A percentile compares a stretch with the other conserved stretches of the same genome.
These are phyloP conservation scores for Pelochelys cantorii DNA, from an alignment of 2,797 vertebrate genomes.

Conservation along the genomic window DNA sequence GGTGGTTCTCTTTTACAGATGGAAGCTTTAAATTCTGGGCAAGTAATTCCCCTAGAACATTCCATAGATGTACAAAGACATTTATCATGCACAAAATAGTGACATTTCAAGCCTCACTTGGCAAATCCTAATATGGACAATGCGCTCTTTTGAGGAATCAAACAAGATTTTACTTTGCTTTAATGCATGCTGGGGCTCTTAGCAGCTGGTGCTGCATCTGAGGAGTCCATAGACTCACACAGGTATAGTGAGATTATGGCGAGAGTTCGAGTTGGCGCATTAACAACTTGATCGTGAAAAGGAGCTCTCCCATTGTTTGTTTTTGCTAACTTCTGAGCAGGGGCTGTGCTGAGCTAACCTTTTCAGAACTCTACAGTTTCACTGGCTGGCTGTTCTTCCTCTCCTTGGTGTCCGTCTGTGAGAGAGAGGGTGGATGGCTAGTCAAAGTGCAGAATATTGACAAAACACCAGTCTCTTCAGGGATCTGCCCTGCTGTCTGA, in stretches of 20 bases:
- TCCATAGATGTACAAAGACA: constrained; percentile 7
- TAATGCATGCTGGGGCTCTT: constrained; percentile 2
- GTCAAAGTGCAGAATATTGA: background rate
- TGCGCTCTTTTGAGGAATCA: constrained; percentile 27
- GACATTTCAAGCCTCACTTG: constrained; percentile 41
- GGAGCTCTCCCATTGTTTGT: background rate
- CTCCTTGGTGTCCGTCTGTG: background rate
- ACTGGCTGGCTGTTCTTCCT: constrained; percentile 13
- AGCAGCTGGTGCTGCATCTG: background rate
- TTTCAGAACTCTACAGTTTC: background rate
- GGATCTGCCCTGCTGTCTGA: constrained; percentile 42
- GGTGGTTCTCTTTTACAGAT: background rate
- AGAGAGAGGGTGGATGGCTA: background rate
- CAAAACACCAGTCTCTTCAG: background rate
- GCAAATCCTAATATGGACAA: constrained; percentile 12
- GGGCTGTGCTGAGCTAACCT: background rate
- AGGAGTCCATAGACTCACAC: constrained; percentile 18
- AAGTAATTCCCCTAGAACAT: background rate
- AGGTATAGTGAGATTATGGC: background rate
- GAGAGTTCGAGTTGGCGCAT: background rate
- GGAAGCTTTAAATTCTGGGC: constrained; percentile 31
- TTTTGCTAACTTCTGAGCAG: background rate
- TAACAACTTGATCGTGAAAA: background rate
- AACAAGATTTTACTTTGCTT: constrained; percentile 33
- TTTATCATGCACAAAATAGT: constrained; percentile 14